These are phyloP conservation scores for Ylistrum balloti DNA, from an alignment of 1,140 invertebrate genomes.

Conservation along the genomic window DNA sequence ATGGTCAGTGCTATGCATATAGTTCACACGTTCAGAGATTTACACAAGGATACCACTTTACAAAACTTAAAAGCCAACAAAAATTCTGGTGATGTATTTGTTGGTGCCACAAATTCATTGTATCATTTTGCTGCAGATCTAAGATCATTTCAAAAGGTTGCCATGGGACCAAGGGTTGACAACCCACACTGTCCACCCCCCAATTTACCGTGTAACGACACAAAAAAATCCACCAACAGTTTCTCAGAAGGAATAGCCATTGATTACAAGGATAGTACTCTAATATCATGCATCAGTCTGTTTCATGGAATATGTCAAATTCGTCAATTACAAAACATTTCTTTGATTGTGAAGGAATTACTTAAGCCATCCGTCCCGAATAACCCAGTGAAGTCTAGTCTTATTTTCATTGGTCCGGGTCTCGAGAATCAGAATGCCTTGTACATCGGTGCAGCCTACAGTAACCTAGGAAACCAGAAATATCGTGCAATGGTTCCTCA, in stretches of 20 bases:
- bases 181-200: conserved; percentile 90
- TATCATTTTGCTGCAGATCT: conserved; percentile 96
- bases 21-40: conserved; percentile 19
- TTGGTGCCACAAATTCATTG: conserved; percentile 96
- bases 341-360: conserved; percentile 90
- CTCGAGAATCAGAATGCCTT: conserved; percentile 93
- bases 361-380: conserved; percentile 97
- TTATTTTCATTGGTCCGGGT: conserved; percentile 97
- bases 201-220: conserved; percentile 76
- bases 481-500: conserved; percentile 92
- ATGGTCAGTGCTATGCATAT: conserved; percentile 26
- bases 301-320: conserved; percentile 95
- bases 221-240: conserved; percentile 90
- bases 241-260: conserved; percentile 97
- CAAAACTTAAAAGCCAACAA: conserved; percentile 84
- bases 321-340: conserved; percentile 93
- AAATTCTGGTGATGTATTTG: conserved; percentile 94
- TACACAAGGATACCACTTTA: not conserved
- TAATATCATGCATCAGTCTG: conserved; percentile 96
- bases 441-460: conserved; percentile 98
- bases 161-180: conserved; percentile 95
- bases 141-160: conserved; percentile 89
- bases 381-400: conserved; percentile 95
- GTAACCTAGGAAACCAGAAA: conserved; percentile 55
- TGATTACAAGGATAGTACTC: conserved; percentile 93